Evolutionary conservation across 2,888 invertebrate genomes (phyloP).

Genomic region (Lepidochrysops patricia): DNA sequence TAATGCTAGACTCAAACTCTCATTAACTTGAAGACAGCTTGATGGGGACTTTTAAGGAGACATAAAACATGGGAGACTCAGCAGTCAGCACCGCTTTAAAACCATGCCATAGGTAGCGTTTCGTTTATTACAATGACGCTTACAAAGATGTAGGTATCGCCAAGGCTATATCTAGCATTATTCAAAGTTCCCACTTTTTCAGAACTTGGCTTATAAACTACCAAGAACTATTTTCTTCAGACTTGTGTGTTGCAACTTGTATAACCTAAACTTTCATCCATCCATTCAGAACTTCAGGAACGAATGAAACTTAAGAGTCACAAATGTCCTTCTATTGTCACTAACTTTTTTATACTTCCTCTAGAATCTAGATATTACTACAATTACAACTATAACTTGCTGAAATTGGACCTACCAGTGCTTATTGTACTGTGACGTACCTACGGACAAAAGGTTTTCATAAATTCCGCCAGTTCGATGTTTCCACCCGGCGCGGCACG

Average conservation of each 20-base stretch:
- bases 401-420: not conserved
- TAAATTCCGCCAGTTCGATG: not conserved
- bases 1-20: not conserved
- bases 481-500: not conserved
- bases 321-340: too few relatives aligned
- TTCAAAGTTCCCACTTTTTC: too few relatives aligned
- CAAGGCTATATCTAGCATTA: too few relatives aligned
- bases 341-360: too few relatives aligned
- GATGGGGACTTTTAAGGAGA: not conserved
- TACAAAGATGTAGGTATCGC: not conserved
- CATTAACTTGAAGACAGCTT: not conserved
- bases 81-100: not conserved
- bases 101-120: too few relatives aligned
- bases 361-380: not conserved
- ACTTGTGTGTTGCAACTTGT: too few relatives aligned
- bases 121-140: not conserved
- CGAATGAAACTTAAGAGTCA: not conserved
- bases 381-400: not conserved
- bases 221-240: too few relatives aligned
- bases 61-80: not conserved
- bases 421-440: not conserved
- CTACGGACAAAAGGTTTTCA: constrained; percentile 11
- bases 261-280: too few relatives aligned
- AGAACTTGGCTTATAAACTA: too few relatives aligned
- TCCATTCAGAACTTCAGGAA: too few relatives aligned